A percentile compares a stretch with the other conserved stretches of the same genome.
These are phyloP conservation scores for Oncorhynchus gorbuscha DNA, from an alignment of 2,113 vertebrate species.

Conservation along the genomic window DNA sequence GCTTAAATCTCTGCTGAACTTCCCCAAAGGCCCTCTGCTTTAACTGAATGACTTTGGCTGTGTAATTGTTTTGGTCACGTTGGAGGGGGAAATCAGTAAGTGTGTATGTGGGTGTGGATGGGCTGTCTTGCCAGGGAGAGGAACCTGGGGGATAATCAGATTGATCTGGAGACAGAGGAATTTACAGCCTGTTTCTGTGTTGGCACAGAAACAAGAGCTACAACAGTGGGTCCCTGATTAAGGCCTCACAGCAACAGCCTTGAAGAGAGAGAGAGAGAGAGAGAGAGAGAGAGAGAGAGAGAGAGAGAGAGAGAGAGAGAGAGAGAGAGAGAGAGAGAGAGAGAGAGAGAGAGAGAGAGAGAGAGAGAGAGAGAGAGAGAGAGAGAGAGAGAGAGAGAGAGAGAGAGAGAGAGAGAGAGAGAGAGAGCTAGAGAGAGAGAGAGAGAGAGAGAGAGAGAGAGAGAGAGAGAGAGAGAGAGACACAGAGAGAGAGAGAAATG, in stretches of 20 bases:
- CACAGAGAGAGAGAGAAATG: not conserved
- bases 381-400: not conserved
- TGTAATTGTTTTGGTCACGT: conserved; percentile 71
- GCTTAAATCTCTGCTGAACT: conserved; percentile 35
- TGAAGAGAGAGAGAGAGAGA: not conserved
- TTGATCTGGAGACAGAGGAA: no score
- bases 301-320: not conserved
- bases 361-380: not conserved
- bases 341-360: not conserved
- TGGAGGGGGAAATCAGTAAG: conserved; percentile 62
- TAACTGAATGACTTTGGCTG: conserved; percentile 47
- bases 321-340: not conserved
- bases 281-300: not conserved
- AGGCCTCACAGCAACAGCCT: conserved; percentile 40
- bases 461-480: not conserved
- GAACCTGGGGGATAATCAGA: no score
- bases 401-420: not conserved
- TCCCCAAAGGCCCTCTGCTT: conserved; percentile 45
- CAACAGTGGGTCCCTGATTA: conserved; percentile 37
- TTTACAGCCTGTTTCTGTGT: no score
- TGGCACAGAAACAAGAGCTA: conserved; percentile 35
- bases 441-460: not conserved
- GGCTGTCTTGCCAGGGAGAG: conserved; percentile 23
- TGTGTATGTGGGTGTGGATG: conserved; percentile 23
- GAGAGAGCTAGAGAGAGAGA: no score